phyloP scores from a whole-genome alignment of 2,113 vertebrate genomes.

The Xerus inauris region DNA sequence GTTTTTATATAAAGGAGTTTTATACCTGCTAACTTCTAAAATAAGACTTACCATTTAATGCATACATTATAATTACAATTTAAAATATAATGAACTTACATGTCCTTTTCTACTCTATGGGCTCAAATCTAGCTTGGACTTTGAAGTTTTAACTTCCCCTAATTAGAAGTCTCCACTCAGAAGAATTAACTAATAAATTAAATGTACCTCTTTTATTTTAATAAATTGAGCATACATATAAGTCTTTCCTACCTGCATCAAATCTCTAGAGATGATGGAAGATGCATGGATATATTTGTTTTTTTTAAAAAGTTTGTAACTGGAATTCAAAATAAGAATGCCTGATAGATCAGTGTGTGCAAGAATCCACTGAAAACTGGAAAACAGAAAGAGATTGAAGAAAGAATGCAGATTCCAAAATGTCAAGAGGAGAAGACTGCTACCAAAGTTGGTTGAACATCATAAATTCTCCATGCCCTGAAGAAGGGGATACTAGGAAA shows the following conservation, averaged over 20 bases:
- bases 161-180: neutral
- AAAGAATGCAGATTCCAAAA: neutral
- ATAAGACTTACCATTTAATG: slow-evolving; percentile 42
- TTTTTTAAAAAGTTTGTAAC: slow-evolving; percentile 29
- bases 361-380: slow-evolving; percentile 18
- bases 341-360: neutral
- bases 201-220: slow-evolving; percentile 26
- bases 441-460: neutral
- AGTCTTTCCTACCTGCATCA: slow-evolving; percentile 26
- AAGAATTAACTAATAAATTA: slow-evolving; percentile 43
- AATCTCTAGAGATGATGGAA: slow-evolving; percentile 45
- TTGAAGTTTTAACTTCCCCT: slow-evolving; percentile 17
- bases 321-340: slow-evolving; percentile 40
- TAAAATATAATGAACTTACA: neutral
- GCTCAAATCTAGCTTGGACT: slow-evolving; percentile 31
- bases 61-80: neutral
- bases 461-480: neutral
- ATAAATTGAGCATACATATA: neutral
- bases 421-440: neutral
- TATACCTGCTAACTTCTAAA: slow-evolving; percentile 68
- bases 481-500: neutral
- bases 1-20: slow-evolving; percentile 60
- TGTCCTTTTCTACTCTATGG: neutral
- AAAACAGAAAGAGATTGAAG: neutral
- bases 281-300: neutral